phyloP scores from a whole-genome alignment of 2,113 vertebrate genomes.

The Tragelaphus imberbis region DNA sequence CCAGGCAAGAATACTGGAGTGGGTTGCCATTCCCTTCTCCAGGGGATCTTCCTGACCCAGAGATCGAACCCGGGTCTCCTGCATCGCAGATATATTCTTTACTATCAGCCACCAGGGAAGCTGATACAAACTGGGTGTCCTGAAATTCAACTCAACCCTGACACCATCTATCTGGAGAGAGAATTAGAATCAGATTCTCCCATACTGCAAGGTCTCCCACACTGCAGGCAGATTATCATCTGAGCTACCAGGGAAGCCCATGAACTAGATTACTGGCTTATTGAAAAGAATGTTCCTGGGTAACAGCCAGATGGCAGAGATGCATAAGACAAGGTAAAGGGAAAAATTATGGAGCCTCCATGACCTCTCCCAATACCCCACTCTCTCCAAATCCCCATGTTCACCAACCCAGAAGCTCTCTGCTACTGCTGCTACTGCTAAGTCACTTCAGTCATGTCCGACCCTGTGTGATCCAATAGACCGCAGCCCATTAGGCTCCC shows the following conservation, averaged over 20 bases:
- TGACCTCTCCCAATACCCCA: too few species aligned
- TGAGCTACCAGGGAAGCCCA: background rate
- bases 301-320: background rate
- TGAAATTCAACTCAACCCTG: background rate
- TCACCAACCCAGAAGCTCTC: background rate
- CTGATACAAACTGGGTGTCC: background rate
- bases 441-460: too few species aligned
- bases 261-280: background rate
- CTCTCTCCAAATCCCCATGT: background rate
- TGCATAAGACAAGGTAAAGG: too few species aligned
- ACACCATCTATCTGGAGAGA: background rate
- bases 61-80: background rate
- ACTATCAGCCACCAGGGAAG: background rate
- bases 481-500: too few species aligned
- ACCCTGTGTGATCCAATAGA: too few species aligned
- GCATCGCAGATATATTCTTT: background rate
- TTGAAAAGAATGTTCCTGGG: background rate
- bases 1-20: background rate
- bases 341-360: background rate
- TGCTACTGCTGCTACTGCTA: too few species aligned
- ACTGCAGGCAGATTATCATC: background rate
- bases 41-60: background rate
- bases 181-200: background rate
- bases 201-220: background rate
- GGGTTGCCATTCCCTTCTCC: background rate